Evolutionary conservation across 2,797 vertebrate species (phyloP).

Genomic region (Malacoraja senta): DNA sequence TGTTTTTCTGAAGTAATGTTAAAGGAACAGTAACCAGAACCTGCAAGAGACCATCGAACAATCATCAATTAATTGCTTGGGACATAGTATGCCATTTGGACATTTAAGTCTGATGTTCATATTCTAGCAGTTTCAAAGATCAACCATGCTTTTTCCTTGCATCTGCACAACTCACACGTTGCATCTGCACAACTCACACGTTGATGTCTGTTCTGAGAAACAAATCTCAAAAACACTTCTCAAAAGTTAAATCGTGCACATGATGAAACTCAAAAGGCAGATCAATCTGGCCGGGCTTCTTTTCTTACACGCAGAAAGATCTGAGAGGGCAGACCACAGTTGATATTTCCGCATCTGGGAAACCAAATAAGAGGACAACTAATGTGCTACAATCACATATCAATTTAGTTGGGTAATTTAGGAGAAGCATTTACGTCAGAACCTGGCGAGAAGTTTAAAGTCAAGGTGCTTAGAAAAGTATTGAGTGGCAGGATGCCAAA

Average conservation of each 20-base stretch:
- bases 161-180: neutral
- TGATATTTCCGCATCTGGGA: neutral
- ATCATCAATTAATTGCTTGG: neutral
- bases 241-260: neutral
- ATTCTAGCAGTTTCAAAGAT: neutral
- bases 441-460: neutral
- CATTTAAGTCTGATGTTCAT: neutral
- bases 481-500: neutral
- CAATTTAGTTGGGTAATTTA: neutral
- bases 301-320: neutral
- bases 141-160: neutral
- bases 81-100: no score
- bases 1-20: conserved; percentile 82
- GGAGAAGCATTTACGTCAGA: neutral
- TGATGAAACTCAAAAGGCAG: neutral
- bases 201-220: neutral
- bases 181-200: neutral
- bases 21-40: conserved; percentile 83
- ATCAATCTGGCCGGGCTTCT: no score
- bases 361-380: neutral
- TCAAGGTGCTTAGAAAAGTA: neutral
- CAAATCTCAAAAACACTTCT: neutral
- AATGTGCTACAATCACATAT: neutral
- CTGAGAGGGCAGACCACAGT: neutral
- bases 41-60: conserved; percentile 53